Conservation (phyloP, 2,113 vertebrate species). For the Mastomys natalensis region DNA sequence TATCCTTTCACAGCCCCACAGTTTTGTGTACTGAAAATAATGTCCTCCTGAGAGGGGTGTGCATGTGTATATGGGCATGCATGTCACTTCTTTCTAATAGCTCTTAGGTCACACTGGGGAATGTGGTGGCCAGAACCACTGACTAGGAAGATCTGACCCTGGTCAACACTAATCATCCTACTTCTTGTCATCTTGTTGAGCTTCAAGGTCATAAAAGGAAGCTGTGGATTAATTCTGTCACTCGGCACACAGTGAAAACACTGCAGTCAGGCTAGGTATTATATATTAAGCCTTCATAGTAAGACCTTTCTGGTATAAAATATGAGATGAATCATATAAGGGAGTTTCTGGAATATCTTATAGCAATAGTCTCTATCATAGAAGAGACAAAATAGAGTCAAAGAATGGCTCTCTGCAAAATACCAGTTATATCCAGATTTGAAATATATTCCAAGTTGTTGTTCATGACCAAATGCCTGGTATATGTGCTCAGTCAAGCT, state of each 20-base stretch:
- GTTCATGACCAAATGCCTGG: not conserved
- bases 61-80: not conserved
- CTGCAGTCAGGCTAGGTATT: not conserved
- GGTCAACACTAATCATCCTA: constrained; percentile 27
- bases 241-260: not conserved
- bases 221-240: not conserved
- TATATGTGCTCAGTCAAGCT: not conserved
- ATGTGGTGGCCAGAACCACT: not conserved
- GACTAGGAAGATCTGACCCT: not conserved
- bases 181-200: constrained; percentile 10
- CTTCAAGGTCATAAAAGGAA: constrained; percentile 23
- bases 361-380: not conserved
- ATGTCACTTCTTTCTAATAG: constrained; percentile 61
- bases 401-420: not conserved
- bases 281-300: not conserved
- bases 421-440: not conserved
- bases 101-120: not conserved
- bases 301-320: not conserved
- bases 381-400: too few relatives aligned
- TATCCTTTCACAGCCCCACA: too few relatives aligned
- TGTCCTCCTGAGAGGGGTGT: constrained; percentile 56
- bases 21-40: constrained; percentile 66
- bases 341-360: not conserved
- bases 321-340: not conserved
- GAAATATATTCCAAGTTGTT: not conserved